Percentiles rank a stretch among this genome's conserved stretches.
phyloP scores from a whole-genome alignment of 1,140 invertebrate species.

The Magallana ariakensis region DNA sequence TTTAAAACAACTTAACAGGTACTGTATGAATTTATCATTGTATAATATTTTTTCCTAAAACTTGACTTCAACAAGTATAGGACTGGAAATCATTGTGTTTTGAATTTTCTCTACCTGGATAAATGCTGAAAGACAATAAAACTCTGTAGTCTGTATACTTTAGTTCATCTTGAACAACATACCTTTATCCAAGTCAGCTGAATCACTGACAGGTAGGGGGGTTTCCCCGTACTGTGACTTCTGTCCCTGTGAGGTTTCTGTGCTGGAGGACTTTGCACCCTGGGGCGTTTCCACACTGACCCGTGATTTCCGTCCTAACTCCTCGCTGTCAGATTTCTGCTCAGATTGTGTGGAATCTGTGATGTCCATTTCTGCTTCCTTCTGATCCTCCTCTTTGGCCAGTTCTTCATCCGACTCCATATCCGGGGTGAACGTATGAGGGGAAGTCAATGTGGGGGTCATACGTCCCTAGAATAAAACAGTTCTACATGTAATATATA shows the following conservation, averaged over 20 bases:
- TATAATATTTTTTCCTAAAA: no score
- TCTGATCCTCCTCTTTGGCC: slow-evolving; percentile 25
- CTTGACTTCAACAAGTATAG: no score
- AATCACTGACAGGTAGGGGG: background rate
- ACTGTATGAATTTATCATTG: no score
- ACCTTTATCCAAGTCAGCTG: slow-evolving; percentile 14
- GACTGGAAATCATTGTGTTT: no score
- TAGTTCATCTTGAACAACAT: no score
- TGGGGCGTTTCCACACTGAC: background rate
- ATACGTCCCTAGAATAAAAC: slow-evolving; percentile 52
- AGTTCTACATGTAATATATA: background rate
- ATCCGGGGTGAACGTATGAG: slow-evolving; percentile 23
- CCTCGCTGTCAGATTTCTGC: background rate
- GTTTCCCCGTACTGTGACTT: background rate
- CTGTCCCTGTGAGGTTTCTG: background rate
- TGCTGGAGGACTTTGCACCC: background rate
- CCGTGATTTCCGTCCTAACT: slow-evolving; percentile 4
- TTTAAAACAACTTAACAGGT: no score
- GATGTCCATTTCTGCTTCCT: slow-evolving; percentile 40
- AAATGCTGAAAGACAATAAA: no score
- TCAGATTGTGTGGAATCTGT: slow-evolving; percentile 18
- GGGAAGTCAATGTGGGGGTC: slow-evolving; percentile 48
- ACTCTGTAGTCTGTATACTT: no score
- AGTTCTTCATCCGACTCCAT: slow-evolving; percentile 50
- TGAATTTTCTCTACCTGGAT: no score